These are phyloP conservation scores for Polyergus mexicanus DNA, from an alignment of 1,140 invertebrate species.

Conservation along the genomic window DNA sequence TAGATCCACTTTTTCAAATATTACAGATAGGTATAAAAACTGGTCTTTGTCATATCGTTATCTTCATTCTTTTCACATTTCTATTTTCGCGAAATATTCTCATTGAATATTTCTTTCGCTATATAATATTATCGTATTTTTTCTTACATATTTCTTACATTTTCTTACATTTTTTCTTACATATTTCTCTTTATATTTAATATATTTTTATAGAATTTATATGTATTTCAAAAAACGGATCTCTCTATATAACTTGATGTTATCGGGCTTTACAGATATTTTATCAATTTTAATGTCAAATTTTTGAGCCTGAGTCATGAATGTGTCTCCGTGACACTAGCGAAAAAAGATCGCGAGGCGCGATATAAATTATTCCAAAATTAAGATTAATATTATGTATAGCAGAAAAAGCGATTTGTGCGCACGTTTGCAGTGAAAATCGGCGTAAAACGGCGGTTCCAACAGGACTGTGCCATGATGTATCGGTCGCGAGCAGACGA, in stretches of 20 bases:
- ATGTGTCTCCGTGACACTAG: not conserved
- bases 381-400: constrained; percentile 55
- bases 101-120: not conserved
- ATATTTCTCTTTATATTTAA: not conserved
- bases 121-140: not conserved
- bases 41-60: not conserved
- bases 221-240: not conserved
- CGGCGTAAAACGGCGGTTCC: constrained; percentile 71
- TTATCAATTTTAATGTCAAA: not conserved
- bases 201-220: not conserved
- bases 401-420: not conserved
- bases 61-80: constrained; percentile 5
- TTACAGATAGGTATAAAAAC: constrained; percentile 22
- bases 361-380: constrained; percentile 20
- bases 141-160: not conserved
- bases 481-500: constrained; percentile 62
- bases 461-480: constrained; percentile 27
- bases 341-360: not conserved
- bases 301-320: not conserved
- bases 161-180: not conserved
- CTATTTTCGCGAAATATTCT: not conserved
- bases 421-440: constrained; percentile 55
- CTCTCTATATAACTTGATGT: not conserved
- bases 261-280: too few species aligned
- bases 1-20: constrained; percentile 17